Evolutionary conservation across 1,140 invertebrate species (phyloP).

Genomic region (Drosophila insularis): DNA sequence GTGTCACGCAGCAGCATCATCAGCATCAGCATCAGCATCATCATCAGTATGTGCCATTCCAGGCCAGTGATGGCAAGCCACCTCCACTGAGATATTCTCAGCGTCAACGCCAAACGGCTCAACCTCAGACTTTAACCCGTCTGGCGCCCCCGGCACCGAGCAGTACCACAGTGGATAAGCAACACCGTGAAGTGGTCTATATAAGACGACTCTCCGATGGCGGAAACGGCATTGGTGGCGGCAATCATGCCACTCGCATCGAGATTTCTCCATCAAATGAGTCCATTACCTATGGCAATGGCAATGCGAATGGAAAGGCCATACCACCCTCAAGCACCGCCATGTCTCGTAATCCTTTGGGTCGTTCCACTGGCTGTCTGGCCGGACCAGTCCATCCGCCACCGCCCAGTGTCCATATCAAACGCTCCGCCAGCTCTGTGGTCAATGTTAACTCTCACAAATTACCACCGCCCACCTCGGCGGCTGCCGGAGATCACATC

Average conservation of each 20-base stretch:
- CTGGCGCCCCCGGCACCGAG: slow-evolving; percentile 22
- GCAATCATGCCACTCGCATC: slow-evolving; percentile 68
- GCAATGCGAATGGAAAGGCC: slow-evolving; percentile 28
- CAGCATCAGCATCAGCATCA: background rate
- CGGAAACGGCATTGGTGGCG: slow-evolving; percentile 38
- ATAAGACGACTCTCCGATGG: slow-evolving; percentile 74
- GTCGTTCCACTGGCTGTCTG: slow-evolving; percentile 65
- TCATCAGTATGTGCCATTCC: slow-evolving; percentile 65
- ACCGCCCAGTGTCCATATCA: slow-evolving; percentile 52
- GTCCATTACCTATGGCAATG: slow-evolving; percentile 75
- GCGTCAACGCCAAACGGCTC: slow-evolving; percentile 58
- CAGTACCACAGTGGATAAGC: slow-evolving; percentile 57
- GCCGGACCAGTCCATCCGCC: slow-evolving; percentile 42
- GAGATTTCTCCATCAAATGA: slow-evolving; percentile 80
- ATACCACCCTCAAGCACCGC: background rate
- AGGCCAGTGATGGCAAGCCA: slow-evolving; percentile 66
- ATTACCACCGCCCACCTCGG: slow-evolving; percentile 58
- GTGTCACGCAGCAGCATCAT: slow-evolving; percentile 65
- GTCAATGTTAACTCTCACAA: slow-evolving; percentile 69
- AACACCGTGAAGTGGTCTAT: slow-evolving; percentile 78
- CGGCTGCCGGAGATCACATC: slow-evolving; percentile 71
- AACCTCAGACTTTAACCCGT: slow-evolving; percentile 55
- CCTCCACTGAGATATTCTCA: slow-evolving; percentile 66
- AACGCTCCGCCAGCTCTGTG: slow-evolving; percentile 69
- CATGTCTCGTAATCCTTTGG: slow-evolving; percentile 74